Conservation (phyloP, 2,888 invertebrate species). For the Oligia latruncula region DNA sequence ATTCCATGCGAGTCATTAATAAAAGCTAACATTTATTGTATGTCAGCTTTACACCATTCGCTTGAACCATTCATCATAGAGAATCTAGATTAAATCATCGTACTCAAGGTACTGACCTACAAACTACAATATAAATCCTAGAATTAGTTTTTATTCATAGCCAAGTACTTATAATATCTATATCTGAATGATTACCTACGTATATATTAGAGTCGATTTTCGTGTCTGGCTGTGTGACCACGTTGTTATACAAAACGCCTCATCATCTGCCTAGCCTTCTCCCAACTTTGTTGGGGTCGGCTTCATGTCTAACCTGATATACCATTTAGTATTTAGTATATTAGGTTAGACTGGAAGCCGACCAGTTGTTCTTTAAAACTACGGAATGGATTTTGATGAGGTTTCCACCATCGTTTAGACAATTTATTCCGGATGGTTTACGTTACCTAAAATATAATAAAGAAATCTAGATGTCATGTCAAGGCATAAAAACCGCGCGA, state of each 20-base stretch:
- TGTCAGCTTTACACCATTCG: constrained; percentile 1
- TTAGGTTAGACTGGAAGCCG: too few relatives aligned
- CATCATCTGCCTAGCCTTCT: not conserved
- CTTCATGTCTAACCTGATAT: not conserved
- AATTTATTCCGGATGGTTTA: not conserved
- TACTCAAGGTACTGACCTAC: constrained; percentile 51
- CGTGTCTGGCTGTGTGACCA: not conserved
- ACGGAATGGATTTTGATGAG: not conserved
- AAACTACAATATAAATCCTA: constrained; percentile 39
- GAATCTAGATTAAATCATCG: constrained; percentile 25
- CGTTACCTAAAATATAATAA: not conserved
- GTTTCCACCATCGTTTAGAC: not conserved
- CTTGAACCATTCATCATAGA: constrained; percentile 11
- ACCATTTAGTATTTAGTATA: too few relatives aligned
- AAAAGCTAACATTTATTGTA: not conserved
- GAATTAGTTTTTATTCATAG: constrained; percentile 27
- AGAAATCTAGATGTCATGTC: not conserved
- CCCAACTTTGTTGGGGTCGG: not conserved
- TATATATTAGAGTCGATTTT: not conserved
- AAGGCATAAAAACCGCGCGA: not conserved
- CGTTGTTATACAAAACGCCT: not conserved
- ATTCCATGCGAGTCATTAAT: not conserved
- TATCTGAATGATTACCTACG: not conserved
- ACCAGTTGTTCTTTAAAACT: not conserved
- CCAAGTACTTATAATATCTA: not conserved